These are phyloP conservation scores for Nibea albiflora DNA, from an alignment of 2,113 vertebrate genomes.

Conservation along the genomic window DNA sequence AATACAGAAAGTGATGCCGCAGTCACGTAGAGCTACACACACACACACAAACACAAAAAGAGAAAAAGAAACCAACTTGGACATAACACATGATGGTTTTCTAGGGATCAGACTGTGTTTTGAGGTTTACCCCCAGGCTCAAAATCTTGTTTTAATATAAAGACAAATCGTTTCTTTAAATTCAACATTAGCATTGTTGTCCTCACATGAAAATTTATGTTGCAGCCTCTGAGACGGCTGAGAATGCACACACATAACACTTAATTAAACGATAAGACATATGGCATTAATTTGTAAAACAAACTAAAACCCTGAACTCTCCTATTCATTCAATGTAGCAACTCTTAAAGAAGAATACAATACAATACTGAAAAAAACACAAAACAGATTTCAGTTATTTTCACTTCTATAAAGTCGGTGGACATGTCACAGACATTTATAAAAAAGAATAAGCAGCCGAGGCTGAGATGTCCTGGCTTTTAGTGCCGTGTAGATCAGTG, in stretches of 20 bases:
- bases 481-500: neutral
- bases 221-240: neutral
- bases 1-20: constrained; percentile 32
- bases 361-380: neutral
- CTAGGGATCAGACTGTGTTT: neutral
- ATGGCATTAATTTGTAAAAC: neutral
- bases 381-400: neutral
- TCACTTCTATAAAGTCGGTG: neutral
- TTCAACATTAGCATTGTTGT: constrained; percentile 2
- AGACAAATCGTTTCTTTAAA: constrained; percentile 9
- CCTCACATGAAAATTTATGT: neutral
- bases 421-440: neutral
- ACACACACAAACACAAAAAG: neutral
- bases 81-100: constrained; percentile 8
- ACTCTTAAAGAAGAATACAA: too few species aligned
- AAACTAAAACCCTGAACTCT: neutral
- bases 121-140: neutral
- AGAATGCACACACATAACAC: neutral
- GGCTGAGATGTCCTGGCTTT: neutral
- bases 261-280: constrained; percentile 1
- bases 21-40: constrained; percentile 10
- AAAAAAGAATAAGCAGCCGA: neutral
- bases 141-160: neutral
- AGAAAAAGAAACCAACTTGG: constrained; percentile 11
- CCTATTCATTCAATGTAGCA: neutral